Percentiles rank a stretch among this genome's conserved stretches.
phyloP scores from a whole-genome alignment of 2,797 vertebrate genomes.

The Phoeniculus purpureus region DNA sequence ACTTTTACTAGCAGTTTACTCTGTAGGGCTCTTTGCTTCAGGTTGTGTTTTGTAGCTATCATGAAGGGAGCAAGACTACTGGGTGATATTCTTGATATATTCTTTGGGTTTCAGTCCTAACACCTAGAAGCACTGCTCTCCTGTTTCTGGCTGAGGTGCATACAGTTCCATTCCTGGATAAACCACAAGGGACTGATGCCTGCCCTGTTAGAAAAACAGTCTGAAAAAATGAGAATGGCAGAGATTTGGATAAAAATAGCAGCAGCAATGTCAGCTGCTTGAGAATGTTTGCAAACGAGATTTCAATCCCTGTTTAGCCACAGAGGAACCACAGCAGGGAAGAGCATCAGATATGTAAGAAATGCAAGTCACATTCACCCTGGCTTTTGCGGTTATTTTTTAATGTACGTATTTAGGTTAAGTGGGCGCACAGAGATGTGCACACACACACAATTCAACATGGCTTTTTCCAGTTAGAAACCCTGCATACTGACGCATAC shows the following conservation, averaged over 20 bases:
- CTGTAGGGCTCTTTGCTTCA: not conserved
- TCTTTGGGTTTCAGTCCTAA: not conserved
- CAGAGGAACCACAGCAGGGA: not conserved
- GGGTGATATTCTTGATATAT: not conserved
- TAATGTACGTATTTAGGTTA: not conserved
- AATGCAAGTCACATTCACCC: not conserved
- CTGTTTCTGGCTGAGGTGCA: not conserved
- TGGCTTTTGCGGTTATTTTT: not conserved
- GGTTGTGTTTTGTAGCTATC: not conserved
- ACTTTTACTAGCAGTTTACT: not conserved
- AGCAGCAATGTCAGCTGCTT: not conserved
- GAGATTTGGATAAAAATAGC: conserved; percentile 6
- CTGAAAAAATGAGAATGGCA: not conserved
- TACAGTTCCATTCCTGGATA: not conserved
- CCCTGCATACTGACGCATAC: not conserved
- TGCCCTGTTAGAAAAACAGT: not conserved
- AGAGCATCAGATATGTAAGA: not conserved
- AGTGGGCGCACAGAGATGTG: not conserved
- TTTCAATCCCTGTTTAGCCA: not conserved
- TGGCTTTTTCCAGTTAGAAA: not conserved
- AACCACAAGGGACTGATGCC: not conserved
- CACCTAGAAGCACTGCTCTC: not conserved
- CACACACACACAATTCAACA: not conserved
- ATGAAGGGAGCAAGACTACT: not conserved
- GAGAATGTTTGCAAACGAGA: not conserved